phyloP scores from a whole-genome alignment of 2,888 invertebrate genomes.

The Phania funesta region DNA sequence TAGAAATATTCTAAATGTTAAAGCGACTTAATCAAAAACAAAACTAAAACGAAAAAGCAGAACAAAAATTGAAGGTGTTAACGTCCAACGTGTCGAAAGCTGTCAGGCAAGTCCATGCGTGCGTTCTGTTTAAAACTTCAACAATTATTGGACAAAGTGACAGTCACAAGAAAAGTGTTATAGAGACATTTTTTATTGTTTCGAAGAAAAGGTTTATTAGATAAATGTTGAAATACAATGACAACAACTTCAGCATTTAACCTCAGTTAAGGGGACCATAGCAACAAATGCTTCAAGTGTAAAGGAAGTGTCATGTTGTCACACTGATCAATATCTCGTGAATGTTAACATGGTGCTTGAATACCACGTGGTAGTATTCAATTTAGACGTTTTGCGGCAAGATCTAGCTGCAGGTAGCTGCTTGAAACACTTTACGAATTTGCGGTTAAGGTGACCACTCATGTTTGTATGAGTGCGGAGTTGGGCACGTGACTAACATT shows the following conservation, averaged over 20 bases:
- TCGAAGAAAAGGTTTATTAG: background rate
- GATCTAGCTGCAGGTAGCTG: no score
- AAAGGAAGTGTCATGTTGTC: no score
- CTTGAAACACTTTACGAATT: no score
- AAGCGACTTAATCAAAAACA: slow-evolving; percentile 29
- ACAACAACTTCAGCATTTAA: background rate
- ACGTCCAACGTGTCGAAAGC: slow-evolving; percentile 59
- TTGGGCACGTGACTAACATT: no score
- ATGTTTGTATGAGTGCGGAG: no score
- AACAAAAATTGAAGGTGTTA: slow-evolving; percentile 62
- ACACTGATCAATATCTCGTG: no score
- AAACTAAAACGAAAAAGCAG: background rate
- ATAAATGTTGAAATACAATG: background rate
- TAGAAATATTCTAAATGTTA: slow-evolving; percentile 26
- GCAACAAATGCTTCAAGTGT: no score
- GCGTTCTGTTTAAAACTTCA: slow-evolving; percentile 30
- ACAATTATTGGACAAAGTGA: slow-evolving; percentile 39
- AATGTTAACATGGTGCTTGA: no score
- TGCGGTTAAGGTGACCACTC: no score
- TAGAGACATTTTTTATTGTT: slow-evolving; percentile 14
- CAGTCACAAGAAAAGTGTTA: slow-evolving; percentile 38
- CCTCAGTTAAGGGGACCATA: no score
- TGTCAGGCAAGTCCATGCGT: slow-evolving; percentile 56
- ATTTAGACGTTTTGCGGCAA: no score
- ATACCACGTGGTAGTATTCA: no score